A percentile compares a stretch with the other conserved stretches of the same genome.
Evolutionary conservation across 2,113 vertebrate species (phyloP).

Genomic region (Dendropsophus ebraccatus): DNA sequence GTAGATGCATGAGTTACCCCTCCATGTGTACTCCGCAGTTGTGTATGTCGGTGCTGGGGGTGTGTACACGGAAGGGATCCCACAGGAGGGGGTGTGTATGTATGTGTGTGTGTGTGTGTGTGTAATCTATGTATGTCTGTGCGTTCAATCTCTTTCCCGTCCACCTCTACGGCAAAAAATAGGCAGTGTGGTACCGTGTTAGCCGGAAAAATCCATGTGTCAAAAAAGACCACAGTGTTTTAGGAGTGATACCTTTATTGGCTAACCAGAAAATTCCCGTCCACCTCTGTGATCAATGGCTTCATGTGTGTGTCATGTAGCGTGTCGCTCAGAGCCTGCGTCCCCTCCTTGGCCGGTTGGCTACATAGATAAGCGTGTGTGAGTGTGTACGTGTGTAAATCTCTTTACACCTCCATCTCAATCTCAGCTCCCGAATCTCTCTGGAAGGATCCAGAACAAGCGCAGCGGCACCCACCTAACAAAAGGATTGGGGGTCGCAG

Average conservation of each 20-base stretch:
- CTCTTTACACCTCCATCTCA: slow-evolving; percentile 5
- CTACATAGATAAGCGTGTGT: neutral
- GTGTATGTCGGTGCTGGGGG: slow-evolving; percentile 34
- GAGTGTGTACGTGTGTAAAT: slow-evolving; percentile 27
- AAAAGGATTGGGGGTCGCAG: slow-evolving; percentile 6
- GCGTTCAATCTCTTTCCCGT: neutral
- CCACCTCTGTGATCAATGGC: neutral
- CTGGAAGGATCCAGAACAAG: slow-evolving; percentile 49
- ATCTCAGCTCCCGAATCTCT: neutral
- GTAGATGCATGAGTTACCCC: neutral
- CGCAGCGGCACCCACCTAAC: slow-evolving; percentile 56
- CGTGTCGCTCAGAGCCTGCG: neutral
- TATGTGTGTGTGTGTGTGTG: slow-evolving; percentile 1
- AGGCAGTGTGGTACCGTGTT: too few species aligned
- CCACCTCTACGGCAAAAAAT: too few species aligned
- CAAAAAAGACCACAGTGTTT: too few species aligned
- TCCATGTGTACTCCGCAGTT: slow-evolving; percentile 32
- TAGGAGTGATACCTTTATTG: too few species aligned
- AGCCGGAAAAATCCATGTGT: too few species aligned
- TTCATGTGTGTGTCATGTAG: slow-evolving; percentile 7
- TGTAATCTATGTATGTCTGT: slow-evolving; percentile 11
- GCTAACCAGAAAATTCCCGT: neutral
- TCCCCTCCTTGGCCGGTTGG: neutral
- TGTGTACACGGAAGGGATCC: slow-evolving; percentile 34
- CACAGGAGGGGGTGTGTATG: slow-evolving; percentile 48